Evolutionary conservation across 2,888 invertebrate species (phyloP).

Genomic region (Stenchaetothrips biformis): DNA sequence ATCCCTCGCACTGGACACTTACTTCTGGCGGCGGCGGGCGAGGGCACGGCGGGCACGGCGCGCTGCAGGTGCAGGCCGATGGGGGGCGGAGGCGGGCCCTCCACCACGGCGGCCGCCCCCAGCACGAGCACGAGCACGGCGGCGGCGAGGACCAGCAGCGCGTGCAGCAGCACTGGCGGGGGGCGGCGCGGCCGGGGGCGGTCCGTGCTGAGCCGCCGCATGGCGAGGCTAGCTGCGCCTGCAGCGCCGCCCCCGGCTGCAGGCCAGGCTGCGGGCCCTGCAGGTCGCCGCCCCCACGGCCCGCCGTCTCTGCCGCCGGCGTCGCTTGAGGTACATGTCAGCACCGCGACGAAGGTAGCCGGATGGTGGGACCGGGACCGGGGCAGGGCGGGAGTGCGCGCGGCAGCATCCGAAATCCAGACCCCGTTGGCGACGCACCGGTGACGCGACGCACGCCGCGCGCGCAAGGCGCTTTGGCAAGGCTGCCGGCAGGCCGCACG

Average conservation of each 20-base stretch:
- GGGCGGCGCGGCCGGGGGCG: background rate
- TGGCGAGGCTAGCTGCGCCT: background rate
- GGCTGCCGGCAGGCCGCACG: background rate
- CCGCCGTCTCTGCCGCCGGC: background rate
- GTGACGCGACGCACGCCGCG: too few species aligned
- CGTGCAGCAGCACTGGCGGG: background rate
- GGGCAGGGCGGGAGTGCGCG: too few species aligned
- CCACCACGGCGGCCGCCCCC: background rate
- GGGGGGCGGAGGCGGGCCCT: background rate
- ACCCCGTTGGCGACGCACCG: too few species aligned
- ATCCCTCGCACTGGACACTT: too few species aligned
- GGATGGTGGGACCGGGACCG: too few species aligned
- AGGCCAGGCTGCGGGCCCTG: background rate
- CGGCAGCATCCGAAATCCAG: too few species aligned
- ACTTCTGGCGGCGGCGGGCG: background rate
- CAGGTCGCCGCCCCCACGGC: background rate
- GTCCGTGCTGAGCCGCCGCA: background rate
- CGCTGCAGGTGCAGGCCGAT: background rate
- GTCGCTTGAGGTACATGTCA: background rate
- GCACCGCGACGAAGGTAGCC: background rate
- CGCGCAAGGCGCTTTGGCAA: too few species aligned
- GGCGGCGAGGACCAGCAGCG: background rate
- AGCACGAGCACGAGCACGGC: background rate
- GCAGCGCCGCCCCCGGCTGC: background rate
- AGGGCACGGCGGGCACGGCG: background rate